Evolutionary conservation across 2,113 vertebrate species (phyloP), one percentile per base, ranked within the genome.

Genomic region (Hylia prasina): DNA sequence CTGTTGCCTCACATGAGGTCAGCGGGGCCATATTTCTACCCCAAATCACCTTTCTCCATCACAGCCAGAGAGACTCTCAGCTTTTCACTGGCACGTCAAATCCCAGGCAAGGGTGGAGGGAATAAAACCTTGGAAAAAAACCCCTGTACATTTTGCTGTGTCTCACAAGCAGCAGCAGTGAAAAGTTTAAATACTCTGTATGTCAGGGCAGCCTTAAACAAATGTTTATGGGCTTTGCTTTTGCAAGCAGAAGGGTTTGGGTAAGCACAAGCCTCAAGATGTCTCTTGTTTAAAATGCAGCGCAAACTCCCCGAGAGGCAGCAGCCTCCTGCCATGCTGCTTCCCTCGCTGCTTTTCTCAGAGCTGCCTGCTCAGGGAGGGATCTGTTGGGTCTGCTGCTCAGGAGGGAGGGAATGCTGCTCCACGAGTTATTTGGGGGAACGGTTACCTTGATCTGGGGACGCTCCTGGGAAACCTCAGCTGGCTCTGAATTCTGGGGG

Each of bases 1-100:
- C 97, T 97, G 94, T 85, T 96, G 95, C 92, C 94, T 73, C 61
- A 87, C 93, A 95, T 82, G 95, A 97, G 98, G 97, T 98, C 98
- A 97, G 91, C 9, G 9, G 95, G 79, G 93, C 96, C 39, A 3
- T 88, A 95, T 95, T 98, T 98, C 93, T 89, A 66, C 73, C 87
- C 65, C 42, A 45, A 94, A 94, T 93, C 92, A 88, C 95, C 77
- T 71, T 82, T 87, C 25, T 13, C 81, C 87, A 94, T 87, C 87
- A 7, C 1, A 78, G 80, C 95, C 82, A 77, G 35, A 69, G 33
- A 88, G n/a, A 95, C 89, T 69, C 84, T 84, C 91, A 72, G 92
- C 83, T 93, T 94, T 94, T 93, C 91, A 58, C 28, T 50, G 82
- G 89, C 90, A 79, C 87, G 92, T 97, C 94, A 95, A 92, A 96